Base-by-base conservation (phyloP, 2,888 invertebrate species). In the Cataglyphis albicans region DNA sequence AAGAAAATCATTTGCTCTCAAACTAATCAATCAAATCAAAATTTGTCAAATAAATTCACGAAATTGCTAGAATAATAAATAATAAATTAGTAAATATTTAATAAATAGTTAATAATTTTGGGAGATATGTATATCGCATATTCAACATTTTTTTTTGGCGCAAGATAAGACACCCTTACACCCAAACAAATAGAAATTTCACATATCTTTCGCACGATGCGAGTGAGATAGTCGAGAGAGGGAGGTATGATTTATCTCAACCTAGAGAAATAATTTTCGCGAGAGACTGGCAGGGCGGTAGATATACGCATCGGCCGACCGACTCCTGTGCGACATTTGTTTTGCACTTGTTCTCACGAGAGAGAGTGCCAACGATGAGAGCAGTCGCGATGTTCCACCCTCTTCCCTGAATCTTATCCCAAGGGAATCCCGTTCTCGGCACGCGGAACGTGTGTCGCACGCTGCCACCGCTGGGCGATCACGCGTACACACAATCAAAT, bases 291-390 rank as follows among this genome's bases (percentile, higher is more conserved):
- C 32, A 73, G 63, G 38, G 38, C 44, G 52, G 5, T 63, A 15
- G 32, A 5, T 32, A 32, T 25, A 25, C 78, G 63, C 73, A 75
- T 81, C 81, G 52, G 63, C 55, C 75, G 75, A 55, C 63, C 21
- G 21, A 61, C 48, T 81, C 63, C 85, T 88, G 91, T 93, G 93
- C 91, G 93, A 93, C 93, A 92, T 91, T 92, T 90, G 92, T 89
- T 86, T 83, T 84, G 88, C 93, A 93, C 93, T 93, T 93, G 93
- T 93, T 93, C 93, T 93, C 93, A 93, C 93, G 92, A 85, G 76
- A 78, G 75, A 75, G 72, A 84, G 41, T 81, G 80, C 84, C 82
- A 76, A 25, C 81, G 86, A 86, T 84, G 82, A 84, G 86, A 85
- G 83, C 82, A 87, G 84, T 67, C 83, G 81, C 70, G 78, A 75